Base-by-base conservation (phyloP, 1,140 invertebrate species). In the Hypsibius dujardini region DNA sequence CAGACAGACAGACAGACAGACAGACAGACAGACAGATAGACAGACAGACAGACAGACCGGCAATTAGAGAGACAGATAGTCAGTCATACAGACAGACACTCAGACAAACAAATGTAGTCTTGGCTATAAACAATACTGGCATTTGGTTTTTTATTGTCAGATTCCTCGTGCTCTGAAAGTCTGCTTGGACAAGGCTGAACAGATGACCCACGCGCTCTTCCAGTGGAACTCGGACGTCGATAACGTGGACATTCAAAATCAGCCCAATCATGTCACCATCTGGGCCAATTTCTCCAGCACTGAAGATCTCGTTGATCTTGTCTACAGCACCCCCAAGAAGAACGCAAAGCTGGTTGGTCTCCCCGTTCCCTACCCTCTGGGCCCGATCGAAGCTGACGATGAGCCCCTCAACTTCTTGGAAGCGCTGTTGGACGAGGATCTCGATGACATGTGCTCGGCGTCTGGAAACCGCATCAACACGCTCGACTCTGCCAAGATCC, bases 301-400 rank as follows among this genome's bases (percentile, higher is more conserved):
- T 42, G 42, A 42, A 3, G 62, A 67, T 7, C 62, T 12, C 62
- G 62, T 67, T 12, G 62, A 67, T 42, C 12, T 67, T 42, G 62
- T 67, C 12, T 67, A 67, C 62, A 67, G 62, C 62, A 67, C 62
- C 42, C 62, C 62, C 62, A 12, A 15, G 12, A 67, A 42, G 62
- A 67, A 67, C 62, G 62, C 62, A 12, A 67, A 67, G 42, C 42
- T 67, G 62, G 3, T 67, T 3, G 42, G 12, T 42, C 12, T 67
- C 42, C 62, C 62, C 3, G 62, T 45, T 67, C 62, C 62, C 12
- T 67, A 67, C 45, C 62, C 62, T 3, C 7, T 67, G 12, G 45
- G 12, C 12, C 62, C 62, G 12, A 67, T 67, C 62, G 12, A 7
- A 7, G 62, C 62, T 42, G 42, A 67, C 62, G 12, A 42, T 42